Percentiles rank a stretch among this genome's conserved stretches.
These are phyloP conservation scores for Panthera uncia DNA, from an alignment of 2,113 vertebrate genomes.

Conservation along the genomic window DNA sequence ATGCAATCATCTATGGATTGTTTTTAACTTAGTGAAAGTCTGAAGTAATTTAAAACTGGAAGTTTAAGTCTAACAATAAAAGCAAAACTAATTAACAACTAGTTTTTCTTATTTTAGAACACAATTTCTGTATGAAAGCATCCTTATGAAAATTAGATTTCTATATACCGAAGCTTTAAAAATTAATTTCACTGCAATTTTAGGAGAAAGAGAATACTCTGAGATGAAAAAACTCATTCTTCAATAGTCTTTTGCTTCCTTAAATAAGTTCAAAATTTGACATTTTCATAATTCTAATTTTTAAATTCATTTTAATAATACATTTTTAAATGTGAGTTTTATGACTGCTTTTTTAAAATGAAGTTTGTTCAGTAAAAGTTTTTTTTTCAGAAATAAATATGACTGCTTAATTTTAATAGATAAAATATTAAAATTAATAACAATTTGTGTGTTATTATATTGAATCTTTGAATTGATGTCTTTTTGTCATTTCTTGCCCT, in stretches of 20 bases:
- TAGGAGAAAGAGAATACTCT: background rate
- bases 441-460: background rate
- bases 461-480: background rate
- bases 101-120: constrained; percentile 25
- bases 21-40: constrained; percentile 55
- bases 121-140: background rate
- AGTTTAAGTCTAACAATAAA: constrained; percentile 53
- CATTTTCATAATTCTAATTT: constrained; percentile 8
- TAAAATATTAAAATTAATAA: background rate
- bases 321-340: background rate
- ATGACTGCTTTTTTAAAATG: background rate
- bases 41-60: constrained; percentile 29
- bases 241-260: background rate
- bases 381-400: background rate
- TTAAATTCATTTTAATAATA: background rate
- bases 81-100: constrained; percentile 48
- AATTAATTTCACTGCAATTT: constrained; percentile 52
- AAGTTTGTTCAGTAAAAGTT: background rate
- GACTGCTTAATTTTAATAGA: background rate
- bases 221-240: background rate
- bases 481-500: background rate
- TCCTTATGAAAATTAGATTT: background rate
- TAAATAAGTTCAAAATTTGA: background rate
- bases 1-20: background rate
- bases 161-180: constrained; percentile 26